Conservation (phyloP, 2,797 vertebrate genomes). For the Acanthiza pusilla region DNA sequence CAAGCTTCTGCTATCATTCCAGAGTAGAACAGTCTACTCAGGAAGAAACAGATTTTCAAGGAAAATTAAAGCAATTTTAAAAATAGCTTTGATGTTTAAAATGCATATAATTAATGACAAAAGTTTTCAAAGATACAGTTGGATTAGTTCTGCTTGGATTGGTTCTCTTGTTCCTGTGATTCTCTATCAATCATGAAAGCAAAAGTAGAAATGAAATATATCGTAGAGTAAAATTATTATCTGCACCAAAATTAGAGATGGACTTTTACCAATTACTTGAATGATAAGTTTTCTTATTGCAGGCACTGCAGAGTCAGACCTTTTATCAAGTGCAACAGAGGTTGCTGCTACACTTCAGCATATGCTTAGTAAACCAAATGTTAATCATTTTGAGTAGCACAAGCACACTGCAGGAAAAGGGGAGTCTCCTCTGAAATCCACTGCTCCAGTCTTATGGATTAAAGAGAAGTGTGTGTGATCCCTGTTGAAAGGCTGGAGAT, state of each 20-base stretch:
- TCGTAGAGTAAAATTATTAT: background rate
- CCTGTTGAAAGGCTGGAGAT: background rate
- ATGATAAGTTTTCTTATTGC: background rate
- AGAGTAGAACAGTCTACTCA: background rate
- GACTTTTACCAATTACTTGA: background rate
- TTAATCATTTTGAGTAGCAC: background rate
- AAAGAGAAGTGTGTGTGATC: background rate
- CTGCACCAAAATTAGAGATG: background rate
- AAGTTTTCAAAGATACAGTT: background rate
- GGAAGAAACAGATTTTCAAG: background rate
- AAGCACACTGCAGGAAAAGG: background rate
- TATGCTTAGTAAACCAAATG: background rate
- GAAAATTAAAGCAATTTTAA: background rate
- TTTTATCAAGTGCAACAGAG: background rate
- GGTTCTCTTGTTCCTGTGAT: background rate
- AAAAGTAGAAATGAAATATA: background rate
- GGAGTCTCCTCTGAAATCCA: background rate
- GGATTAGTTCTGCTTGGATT: constrained; percentile 22
- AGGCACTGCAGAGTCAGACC: background rate
- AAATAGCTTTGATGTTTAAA: constrained; percentile 36
- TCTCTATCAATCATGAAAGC: background rate
- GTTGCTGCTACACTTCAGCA: background rate
- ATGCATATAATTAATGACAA: background rate
- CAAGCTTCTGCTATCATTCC: background rate
- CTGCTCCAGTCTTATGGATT: background rate